Percentiles rank a stretch among this genome's conserved stretches.
Evolutionary conservation across 2,797 vertebrate species (phyloP).

Genomic region (Onychomys leucogaster): DNA sequence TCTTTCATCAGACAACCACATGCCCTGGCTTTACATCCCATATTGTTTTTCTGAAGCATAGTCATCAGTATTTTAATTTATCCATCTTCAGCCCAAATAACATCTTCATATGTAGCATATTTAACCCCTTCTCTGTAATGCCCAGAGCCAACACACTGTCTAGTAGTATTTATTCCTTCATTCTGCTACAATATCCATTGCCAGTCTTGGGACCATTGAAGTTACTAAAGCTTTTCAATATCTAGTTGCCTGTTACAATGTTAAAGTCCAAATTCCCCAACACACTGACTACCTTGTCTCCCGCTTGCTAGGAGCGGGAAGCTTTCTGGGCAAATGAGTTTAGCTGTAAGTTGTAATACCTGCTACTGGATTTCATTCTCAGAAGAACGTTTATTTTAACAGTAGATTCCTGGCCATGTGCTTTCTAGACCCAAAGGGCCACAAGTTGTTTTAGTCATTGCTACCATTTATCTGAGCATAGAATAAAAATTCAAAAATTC

Average conservation of each 20-base stretch:
- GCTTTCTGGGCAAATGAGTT: slow-evolving; percentile 42
- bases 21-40: not conserved
- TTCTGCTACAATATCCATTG: not conserved
- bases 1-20: not conserved
- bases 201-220: not conserved
- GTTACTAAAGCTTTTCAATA: slow-evolving; percentile 28
- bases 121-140: not conserved
- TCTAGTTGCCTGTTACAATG: slow-evolving; percentile 7
- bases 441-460: slow-evolving; percentile 45
- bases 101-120: not conserved
- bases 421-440: slow-evolving; percentile 38
- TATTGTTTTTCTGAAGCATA: not conserved
- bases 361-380: slow-evolving; percentile 55
- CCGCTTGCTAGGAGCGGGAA: slow-evolving; percentile 28
- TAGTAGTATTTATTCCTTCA: not conserved
- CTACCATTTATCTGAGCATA: not conserved
- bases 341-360: slow-evolving; percentile 43
- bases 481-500: not conserved
- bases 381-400: slow-evolving; percentile 60
- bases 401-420: not conserved
- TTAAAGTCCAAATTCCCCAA: slow-evolving; percentile 33
- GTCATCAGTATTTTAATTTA: not conserved
- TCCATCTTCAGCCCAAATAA: not conserved
- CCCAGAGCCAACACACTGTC: not conserved
- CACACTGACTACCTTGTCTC: not conserved